Conservation (phyloP, 1,140 invertebrate genomes). For the Helicoverpa zea region DNA sequence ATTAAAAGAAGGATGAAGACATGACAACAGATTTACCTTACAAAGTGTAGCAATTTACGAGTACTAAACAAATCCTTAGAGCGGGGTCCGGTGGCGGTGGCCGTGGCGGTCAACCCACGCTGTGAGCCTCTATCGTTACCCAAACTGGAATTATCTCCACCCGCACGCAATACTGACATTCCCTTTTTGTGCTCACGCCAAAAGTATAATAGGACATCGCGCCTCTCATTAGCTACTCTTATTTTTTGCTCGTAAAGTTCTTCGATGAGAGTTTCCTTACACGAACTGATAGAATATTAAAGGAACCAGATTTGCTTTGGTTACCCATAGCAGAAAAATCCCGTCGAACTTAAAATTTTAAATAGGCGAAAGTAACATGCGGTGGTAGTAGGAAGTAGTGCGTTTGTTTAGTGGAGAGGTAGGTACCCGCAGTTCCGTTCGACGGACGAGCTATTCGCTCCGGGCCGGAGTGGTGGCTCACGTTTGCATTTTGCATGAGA, state of each 20-base stretch:
- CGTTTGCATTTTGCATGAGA: constrained; percentile 71
- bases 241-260: constrained; percentile 52
- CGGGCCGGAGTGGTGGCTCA: constrained; percentile 39
- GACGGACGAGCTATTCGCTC: constrained; percentile 53
- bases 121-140: constrained; percentile 44
- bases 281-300: constrained; percentile 54
- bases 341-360: constrained; percentile 51
- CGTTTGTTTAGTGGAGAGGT: constrained; percentile 57
- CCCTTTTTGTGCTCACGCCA: constrained; percentile 55
- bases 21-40: constrained; percentile 34
- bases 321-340: constrained; percentile 36
- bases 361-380: constrained; percentile 51
- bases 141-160: constrained; percentile 48
- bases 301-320: constrained; percentile 43
- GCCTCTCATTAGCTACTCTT: constrained; percentile 51
- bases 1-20: constrained; percentile 26
- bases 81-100: background rate
- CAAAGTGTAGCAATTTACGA: constrained; percentile 34
- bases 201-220: constrained; percentile 55
- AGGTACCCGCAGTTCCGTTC: constrained; percentile 55
- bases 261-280: constrained; percentile 32
- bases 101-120: background rate
- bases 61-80: constrained; percentile 30
- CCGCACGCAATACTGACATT: constrained; percentile 64
- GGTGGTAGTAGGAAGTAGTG: constrained; percentile 48